phyloP scores from a whole-genome alignment of 2,888 invertebrate species.

The Dynastes tityus region DNA sequence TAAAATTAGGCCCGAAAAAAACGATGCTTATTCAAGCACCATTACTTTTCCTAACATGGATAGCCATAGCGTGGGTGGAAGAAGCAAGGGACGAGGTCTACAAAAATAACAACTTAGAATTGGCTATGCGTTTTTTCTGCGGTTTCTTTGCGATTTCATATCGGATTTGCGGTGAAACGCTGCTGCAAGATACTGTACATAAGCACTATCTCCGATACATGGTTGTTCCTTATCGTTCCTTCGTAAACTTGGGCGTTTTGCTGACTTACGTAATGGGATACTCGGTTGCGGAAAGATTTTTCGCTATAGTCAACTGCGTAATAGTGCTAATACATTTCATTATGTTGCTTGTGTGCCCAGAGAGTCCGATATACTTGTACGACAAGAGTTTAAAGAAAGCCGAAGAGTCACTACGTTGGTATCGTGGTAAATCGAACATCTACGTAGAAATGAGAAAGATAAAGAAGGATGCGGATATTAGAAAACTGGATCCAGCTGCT shows the following conservation, averaged over 20 bases:
- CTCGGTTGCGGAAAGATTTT: slow-evolving; percentile 42
- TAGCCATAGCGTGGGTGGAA: slow-evolving; percentile 50
- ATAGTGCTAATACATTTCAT: slow-evolving; percentile 55
- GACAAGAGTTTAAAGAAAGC: slow-evolving; percentile 56
- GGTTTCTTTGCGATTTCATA: slow-evolving; percentile 60
- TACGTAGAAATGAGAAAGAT: slow-evolving; percentile 59
- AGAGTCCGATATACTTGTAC: slow-evolving; percentile 62
- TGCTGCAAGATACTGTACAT: slow-evolving; percentile 58
- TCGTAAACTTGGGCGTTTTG: slow-evolving; percentile 53
- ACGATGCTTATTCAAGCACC: slow-evolving; percentile 58
- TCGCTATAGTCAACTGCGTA: slow-evolving; percentile 51
- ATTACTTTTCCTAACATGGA: slow-evolving; percentile 56
- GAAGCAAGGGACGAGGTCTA: neutral
- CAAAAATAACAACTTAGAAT: slow-evolving; percentile 36
- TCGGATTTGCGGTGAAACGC: slow-evolving; percentile 57
- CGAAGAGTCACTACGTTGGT: slow-evolving; percentile 58
- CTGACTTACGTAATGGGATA: slow-evolving; percentile 53
- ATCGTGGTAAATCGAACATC: slow-evolving; percentile 59
- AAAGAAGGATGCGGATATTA: slow-evolving; percentile 58
- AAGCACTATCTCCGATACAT: slow-evolving; percentile 48
- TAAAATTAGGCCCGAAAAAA: slow-evolving; percentile 60
- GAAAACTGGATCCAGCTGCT: slow-evolving; percentile 55
- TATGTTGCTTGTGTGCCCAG: slow-evolving; percentile 57
- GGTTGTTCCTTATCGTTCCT: slow-evolving; percentile 53
- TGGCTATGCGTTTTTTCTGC: slow-evolving; percentile 56